Conservation (phyloP, 2,888 invertebrate species). For the Acronicta alni region DNA sequence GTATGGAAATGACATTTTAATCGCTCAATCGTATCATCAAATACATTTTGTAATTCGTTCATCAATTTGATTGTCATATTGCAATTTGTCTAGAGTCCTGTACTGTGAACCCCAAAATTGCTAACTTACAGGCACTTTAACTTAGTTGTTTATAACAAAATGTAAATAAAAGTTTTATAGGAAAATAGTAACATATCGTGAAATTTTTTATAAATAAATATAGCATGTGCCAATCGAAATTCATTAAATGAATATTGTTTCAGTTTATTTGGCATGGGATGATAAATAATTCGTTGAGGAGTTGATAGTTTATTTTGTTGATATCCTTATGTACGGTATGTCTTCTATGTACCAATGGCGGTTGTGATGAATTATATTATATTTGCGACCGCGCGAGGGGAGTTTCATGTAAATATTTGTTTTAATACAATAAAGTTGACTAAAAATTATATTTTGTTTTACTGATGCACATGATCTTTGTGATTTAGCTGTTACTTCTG, state of each 20-base stretch:
- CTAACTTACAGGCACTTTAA: slow-evolving; percentile 51
- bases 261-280: slow-evolving; percentile 55
- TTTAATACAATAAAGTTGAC: slow-evolving; percentile 63
- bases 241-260: slow-evolving; percentile 59
- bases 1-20: too few relatives aligned
- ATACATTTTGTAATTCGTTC: too few relatives aligned
- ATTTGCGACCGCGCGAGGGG: slow-evolving; percentile 48
- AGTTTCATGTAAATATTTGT: slow-evolving; percentile 60
- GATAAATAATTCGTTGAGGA: slow-evolving; percentile 55
- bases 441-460: slow-evolving; percentile 46
- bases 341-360: slow-evolving; percentile 47
- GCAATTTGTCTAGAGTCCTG: neutral
- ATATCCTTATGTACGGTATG: slow-evolving; percentile 50
- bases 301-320: slow-evolving; percentile 61
- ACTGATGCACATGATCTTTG: neutral
- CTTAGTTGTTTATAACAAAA: slow-evolving; percentile 48
- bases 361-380: slow-evolving; percentile 52
- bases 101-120: slow-evolving; percentile 22
- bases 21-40: too few relatives aligned
- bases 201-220: slow-evolving; percentile 56
- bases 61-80: too few relatives aligned
- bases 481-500: too few relatives aligned
- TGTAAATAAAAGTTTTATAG: slow-evolving; percentile 60
- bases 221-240: slow-evolving; percentile 60
- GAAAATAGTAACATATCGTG: slow-evolving; percentile 58